Conservation (phyloP, 2,797 vertebrate genomes). For the Labeo calbasu region DNA sequence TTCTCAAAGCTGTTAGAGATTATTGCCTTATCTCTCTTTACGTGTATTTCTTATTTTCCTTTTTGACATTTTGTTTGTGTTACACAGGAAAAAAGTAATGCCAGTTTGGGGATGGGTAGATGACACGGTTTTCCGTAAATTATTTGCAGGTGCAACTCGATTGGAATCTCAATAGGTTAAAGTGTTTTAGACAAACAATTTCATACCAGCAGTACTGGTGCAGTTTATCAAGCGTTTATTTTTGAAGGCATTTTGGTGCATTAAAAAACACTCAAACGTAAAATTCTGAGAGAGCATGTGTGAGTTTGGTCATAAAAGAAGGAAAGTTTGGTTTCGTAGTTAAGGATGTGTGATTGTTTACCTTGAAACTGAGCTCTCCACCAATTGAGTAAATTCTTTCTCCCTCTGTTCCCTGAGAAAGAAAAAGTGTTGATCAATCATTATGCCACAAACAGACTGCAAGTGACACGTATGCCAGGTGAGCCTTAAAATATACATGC, state of each 20-base stretch:
- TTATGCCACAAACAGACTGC: conserved; percentile 69
- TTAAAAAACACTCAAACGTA: neutral
- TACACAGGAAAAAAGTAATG: neutral
- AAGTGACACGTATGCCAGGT: conserved; percentile 74
- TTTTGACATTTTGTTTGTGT: neutral
- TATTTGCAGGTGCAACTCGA: neutral
- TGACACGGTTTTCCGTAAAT: neutral
- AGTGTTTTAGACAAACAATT: neutral
- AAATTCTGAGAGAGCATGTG: neutral
- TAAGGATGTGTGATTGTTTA: conserved; percentile 34
- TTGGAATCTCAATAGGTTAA: neutral
- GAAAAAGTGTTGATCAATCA: conserved; percentile 72
- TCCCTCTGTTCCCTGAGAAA: conserved; percentile 53
- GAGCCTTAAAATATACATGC: conserved; percentile 80
- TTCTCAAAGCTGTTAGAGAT: neutral
- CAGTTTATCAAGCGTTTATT: neutral
- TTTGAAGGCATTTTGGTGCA: neutral
- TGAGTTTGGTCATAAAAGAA: neutral
- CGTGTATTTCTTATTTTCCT: neutral
- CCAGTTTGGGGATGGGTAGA: neutral
- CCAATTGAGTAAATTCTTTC: conserved; percentile 37
- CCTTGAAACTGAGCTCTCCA: conserved; percentile 23
- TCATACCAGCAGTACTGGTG: neutral
- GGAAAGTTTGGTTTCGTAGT: neutral
- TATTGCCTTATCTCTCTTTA: neutral